phyloP scores from a whole-genome alignment of 2,888 invertebrate genomes.

The Pyrrhia umbra region DNA sequence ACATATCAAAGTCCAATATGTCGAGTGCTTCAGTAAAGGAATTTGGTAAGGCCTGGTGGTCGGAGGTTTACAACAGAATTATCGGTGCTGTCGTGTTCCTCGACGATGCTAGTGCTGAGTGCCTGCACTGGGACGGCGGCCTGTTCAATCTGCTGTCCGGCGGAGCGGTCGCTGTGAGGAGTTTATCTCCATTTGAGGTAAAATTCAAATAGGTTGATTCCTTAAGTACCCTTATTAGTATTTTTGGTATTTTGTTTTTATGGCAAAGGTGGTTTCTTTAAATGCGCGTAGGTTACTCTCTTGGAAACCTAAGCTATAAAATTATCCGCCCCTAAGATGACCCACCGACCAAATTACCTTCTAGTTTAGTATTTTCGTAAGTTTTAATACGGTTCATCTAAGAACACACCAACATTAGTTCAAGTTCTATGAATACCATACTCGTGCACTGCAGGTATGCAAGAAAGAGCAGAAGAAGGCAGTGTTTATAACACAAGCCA shows the following conservation, averaged over 20 bases:
- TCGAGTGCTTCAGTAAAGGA: constrained; percentile 78
- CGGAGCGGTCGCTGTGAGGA: constrained; percentile 91
- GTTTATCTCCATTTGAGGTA: constrained; percentile 92
- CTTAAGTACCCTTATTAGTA: background rate
- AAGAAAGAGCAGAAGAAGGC: constrained; percentile 81
- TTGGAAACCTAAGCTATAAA: no score
- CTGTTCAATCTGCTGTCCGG: constrained; percentile 89
- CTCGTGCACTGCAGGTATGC: constrained; percentile 71
- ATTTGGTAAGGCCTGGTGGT: constrained; percentile 90
- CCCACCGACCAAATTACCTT: no score
- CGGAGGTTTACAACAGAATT: constrained; percentile 90
- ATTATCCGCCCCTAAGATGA: no score
- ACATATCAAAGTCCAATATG: constrained; percentile 53
- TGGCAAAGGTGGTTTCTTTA: no score
- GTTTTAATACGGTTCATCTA: background rate
- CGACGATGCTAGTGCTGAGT: constrained; percentile 91
- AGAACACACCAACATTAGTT: background rate
- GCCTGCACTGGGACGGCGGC: constrained; percentile 93
- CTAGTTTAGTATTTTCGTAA: no score
- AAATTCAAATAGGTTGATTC: background rate
- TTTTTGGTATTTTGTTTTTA: background rate
- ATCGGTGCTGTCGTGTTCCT: constrained; percentile 92
- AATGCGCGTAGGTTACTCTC: no score
- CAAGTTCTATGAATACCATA: background rate
- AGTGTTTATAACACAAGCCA: constrained; percentile 90